These are phyloP conservation scores for Eupithecia subumbrata DNA, from an alignment of 2,888 invertebrate species.

Conservation along the genomic window DNA sequence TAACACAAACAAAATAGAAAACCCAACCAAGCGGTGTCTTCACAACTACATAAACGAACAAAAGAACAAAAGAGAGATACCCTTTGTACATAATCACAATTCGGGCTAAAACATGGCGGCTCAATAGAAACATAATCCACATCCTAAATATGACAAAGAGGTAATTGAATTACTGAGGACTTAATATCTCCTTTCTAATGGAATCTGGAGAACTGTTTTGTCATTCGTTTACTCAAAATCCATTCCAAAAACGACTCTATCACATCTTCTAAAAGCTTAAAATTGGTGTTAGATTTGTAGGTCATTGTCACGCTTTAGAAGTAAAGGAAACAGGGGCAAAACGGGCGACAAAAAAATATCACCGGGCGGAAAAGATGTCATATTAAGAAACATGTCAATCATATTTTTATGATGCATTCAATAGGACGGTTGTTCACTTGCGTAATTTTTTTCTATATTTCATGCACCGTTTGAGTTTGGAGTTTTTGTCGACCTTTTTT, in stretches of 20 bases:
- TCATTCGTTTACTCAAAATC: conserved; percentile 1
- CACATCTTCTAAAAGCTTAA: not conserved
- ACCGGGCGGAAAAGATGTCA: conserved; percentile 81
- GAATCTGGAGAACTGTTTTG: conserved; percentile 36
- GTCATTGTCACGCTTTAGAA: conserved; percentile 35
- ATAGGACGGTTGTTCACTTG: conserved; percentile 77
- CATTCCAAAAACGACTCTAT: conserved; percentile 41
- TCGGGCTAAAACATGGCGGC: conserved; percentile 71
- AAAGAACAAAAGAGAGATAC: conserved; percentile 71
- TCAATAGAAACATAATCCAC: conserved; percentile 82
- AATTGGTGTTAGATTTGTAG: conserved; percentile 25
- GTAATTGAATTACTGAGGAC: conserved; percentile 82
- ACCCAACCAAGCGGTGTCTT: conserved; percentile 63
- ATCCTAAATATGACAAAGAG: conserved; percentile 80
- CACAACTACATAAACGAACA: conserved; percentile 65
- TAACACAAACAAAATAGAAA: conserved; percentile 22
- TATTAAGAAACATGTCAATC: conserved; percentile 84
- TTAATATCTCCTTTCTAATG: conserved; percentile 79
- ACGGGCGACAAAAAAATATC: conserved; percentile 82
- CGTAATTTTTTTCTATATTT: conserved; percentile 78
- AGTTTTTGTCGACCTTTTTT: conserved; percentile 66
- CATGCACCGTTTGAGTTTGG: conserved; percentile 70
- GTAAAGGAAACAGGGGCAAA: conserved; percentile 54
- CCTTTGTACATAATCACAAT: conserved; percentile 74
- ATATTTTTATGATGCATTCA: conserved; percentile 82